Base-by-base conservation (phyloP, 2,888 invertebrate genomes). In the Mythimna ferrago region DNA sequence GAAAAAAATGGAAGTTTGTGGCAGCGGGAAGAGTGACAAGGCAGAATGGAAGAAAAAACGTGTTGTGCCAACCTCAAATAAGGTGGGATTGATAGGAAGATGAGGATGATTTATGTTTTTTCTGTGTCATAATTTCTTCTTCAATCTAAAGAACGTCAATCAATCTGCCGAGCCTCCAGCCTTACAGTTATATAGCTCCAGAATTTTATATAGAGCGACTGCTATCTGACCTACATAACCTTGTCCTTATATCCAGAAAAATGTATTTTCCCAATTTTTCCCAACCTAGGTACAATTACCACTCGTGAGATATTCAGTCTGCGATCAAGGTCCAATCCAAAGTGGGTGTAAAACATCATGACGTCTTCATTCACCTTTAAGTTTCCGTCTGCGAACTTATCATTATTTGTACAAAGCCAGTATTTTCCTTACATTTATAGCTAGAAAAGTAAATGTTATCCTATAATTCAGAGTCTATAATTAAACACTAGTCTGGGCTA, bases 341-440 rank as follows among this genome's bases (percentile, higher is more conserved):
- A 44, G 78, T 78, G 41, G 72, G 78, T 35, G 63, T 64, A 9
- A 44, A 38, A 2, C 32, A 54, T 53, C 14, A 32, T 66, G 77
- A 77, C 73, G 73, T 77, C 57, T 41, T 53, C 53, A 41, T 44
- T 73, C 56, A 79, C 80, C 66, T 73, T 77, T 72, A 19, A 21
- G 9, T 53, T 62, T 7, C 54, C 26, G 1, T 41, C 1, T 14
- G 0, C 32, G 21, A 35, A 65, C 26, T 66, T 53, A n/a, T 61
- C 21, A 53, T n/a, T 63, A 11, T 70, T 58, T 35, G 6, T 48
- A 54, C 26, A 41, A 48, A 51, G 10, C 51, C 10, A 58, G 7
- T 41, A 41, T 61, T 66, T 76, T 44, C 21, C n/a, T 67, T 14
- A 26, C 32, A 63, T 62, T 67, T 58, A n/a, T 64, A 19, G 48